Conservation (phyloP, 2,113 vertebrate species). For the Gavia stellata region DNA sequence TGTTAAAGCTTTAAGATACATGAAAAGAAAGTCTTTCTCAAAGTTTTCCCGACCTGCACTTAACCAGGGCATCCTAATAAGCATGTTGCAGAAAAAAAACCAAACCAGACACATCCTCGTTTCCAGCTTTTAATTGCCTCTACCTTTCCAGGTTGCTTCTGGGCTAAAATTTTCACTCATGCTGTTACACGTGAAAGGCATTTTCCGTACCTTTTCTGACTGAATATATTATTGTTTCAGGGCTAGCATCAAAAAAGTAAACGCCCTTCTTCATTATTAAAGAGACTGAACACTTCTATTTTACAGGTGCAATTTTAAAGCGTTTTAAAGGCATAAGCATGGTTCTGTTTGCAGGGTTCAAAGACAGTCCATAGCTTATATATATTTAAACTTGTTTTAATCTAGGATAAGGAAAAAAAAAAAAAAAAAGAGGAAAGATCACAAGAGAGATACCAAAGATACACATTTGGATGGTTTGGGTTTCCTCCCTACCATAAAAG, state of each 20-base stretch:
- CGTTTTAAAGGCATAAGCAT: not conserved
- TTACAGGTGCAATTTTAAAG: not conserved
- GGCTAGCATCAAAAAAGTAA: not conserved
- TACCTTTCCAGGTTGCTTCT: not conserved
- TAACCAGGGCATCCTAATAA: not conserved
- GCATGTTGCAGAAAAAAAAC: not conserved
- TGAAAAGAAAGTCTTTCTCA: not conserved
- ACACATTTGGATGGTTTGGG: too few species aligned
- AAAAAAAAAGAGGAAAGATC: not conserved
- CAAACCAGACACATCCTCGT: not conserved
- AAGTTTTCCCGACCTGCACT: not conserved
- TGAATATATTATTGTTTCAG: not conserved
- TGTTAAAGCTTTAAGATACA: not conserved
- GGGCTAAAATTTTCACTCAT: not conserved
- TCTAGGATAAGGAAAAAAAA: not conserved
- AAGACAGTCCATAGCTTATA: not conserved
- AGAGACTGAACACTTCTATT: not conserved
- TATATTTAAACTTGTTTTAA: not conserved
- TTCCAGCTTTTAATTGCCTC: not conserved
- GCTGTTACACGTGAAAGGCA: not conserved
- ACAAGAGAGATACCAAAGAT: not conserved
- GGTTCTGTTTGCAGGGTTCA: not conserved
- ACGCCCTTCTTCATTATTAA: not conserved
- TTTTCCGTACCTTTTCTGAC: not conserved
- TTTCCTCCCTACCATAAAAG: not conserved